These are phyloP conservation scores for Paraplagusia blochii DNA, from an alignment of 2,113 vertebrate species.

Conservation along the genomic window DNA sequence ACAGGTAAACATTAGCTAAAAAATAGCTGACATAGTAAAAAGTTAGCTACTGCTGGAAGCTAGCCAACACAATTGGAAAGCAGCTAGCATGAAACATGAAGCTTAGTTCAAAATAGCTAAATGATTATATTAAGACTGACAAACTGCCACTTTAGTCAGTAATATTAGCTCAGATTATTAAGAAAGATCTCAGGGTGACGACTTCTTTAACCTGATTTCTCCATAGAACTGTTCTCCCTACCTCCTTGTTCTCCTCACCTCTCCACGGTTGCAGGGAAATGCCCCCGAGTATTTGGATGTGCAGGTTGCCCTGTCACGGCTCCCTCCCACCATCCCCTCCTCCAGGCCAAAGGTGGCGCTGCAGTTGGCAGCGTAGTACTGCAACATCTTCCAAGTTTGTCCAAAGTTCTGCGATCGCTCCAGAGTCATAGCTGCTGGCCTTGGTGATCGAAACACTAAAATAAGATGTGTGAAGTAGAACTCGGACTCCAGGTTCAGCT, in stretches of 20 bases:
- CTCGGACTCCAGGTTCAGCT: constrained; percentile 87
- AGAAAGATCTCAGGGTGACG: too few species aligned
- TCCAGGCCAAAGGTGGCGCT: constrained; percentile 81
- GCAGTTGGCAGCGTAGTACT: constrained; percentile 90
- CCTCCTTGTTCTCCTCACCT: constrained; percentile 76
- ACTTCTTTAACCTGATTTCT: too few species aligned
- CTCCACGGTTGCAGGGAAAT: constrained; percentile 90
- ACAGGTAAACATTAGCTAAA: too few species aligned
- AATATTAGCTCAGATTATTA: too few species aligned
- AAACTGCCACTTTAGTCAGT: too few species aligned
- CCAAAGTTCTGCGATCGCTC: constrained; percentile 95
- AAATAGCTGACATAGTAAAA: too few species aligned
- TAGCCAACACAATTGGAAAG: too few species aligned
- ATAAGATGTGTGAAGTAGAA: constrained; percentile 98
- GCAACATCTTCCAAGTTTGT: constrained; percentile 85
- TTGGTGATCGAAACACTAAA: constrained; percentile 89
- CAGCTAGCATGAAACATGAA: too few species aligned
- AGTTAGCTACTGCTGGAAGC: too few species aligned
- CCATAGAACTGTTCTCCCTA: too few species aligned
- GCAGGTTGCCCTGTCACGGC: constrained; percentile 79
- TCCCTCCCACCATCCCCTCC: constrained; percentile 57
- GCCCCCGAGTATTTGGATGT: constrained; percentile 90
- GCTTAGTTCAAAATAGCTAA: too few species aligned
- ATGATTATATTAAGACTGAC: too few species aligned
- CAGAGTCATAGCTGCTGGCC: constrained; percentile 91